Percentiles rank a stretch among this genome's conserved stretches.
Conservation (phyloP, 2,113 vertebrate genomes). For the Calonectris borealis region DNA sequence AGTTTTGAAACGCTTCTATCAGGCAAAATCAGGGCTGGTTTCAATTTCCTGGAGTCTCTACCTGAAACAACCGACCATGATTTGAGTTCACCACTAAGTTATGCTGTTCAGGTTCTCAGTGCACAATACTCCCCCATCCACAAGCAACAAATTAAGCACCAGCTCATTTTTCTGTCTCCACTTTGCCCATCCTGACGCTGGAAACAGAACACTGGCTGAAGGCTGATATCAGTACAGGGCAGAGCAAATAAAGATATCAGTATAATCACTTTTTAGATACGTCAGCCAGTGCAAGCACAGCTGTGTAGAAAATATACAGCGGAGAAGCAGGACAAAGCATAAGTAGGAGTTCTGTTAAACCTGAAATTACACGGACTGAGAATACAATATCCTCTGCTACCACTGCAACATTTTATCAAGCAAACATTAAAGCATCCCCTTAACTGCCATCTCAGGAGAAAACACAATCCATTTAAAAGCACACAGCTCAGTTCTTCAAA, state of each 20-base stretch:
- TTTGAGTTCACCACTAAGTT: neutral
- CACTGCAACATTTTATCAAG: neutral
- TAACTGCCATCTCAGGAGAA: neutral
- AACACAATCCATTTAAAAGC: neutral
- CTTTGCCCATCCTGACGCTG: neutral
- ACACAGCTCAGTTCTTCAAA: neutral
- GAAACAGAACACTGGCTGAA: neutral
- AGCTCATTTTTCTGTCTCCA: neutral
- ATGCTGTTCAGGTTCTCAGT: neutral
- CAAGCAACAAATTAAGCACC: neutral
- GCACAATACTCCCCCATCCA: neutral
- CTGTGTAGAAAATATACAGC: neutral
- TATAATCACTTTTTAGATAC: neutral
- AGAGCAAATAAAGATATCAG: neutral
- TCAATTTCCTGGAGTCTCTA: neutral
- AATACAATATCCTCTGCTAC: neutral
- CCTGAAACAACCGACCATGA: neutral
- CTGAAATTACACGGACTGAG: neutral
- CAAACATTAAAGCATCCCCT: neutral
- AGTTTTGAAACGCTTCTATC: neutral
- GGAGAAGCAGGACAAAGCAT: neutral
- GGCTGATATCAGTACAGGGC: neutral
- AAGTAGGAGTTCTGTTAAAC: neutral
- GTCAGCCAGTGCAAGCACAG: neutral
- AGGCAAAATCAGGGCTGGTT: neutral